Evolutionary conservation across 2,113 vertebrate genomes (phyloP), one percentile per base, ranked within the genome.

Genomic region (Bufo gargarizans): DNA sequence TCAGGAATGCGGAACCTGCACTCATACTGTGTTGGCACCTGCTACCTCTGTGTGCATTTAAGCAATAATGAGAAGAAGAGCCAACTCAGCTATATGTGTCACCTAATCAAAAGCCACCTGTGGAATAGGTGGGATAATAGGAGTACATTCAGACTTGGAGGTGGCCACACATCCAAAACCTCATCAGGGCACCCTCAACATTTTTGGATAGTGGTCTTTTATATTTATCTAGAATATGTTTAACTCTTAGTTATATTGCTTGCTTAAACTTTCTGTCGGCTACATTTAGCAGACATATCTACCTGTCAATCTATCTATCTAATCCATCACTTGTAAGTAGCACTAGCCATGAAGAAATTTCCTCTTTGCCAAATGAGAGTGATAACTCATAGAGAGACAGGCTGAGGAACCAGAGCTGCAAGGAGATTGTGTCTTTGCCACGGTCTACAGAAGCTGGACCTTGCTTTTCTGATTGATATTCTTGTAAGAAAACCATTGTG

Each of bases 381-480:
- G 71, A 83, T 84, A 88, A 88, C 80, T 88, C 87, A 83, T n/a
- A 55, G 45, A 84, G 2, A 43, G 58, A 83, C 80, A 77, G 45
- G 58, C 86, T 81, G 8, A n/a, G 53, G 65, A 81, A 87, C 69
- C 81, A 67, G 86, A 87, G 80, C 82, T 88, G 63, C 87, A 88
- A 84, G 87, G 87, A 88, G 80, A 88, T 88, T 88, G 80, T 83
- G 87, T 77, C 87, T 88, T 88, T 88, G 87, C 80, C 22, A 77
- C 76, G 72, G 82, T 77, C 72, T 84, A 89, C 63, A 77, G 61
- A 89, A 84, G 72, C 81, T 78, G 81, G 81, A 84, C 87, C 86
- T 89, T 84, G 87, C 87, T 77, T 83, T 83, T 72, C 47, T 89
- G 82, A 89, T 89, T 89, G 72, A 84, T 89, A 67, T 63, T 87